Conservation (phyloP, 1,140 invertebrate species). For the Grapholita molesta region DNA sequence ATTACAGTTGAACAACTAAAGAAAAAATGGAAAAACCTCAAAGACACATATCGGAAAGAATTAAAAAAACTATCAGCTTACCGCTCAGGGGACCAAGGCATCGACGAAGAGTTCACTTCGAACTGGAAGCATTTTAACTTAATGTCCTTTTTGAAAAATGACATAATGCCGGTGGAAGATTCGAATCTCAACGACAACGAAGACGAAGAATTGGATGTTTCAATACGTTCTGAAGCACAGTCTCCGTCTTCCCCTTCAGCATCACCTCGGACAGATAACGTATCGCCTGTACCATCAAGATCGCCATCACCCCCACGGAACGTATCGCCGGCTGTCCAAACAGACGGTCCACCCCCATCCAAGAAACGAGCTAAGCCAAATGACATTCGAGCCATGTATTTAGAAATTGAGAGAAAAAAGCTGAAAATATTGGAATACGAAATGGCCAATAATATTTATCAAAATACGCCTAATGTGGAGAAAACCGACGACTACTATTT, state of each 20-base stretch:
- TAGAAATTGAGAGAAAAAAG: constrained; percentile 5
- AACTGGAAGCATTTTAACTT: background rate
- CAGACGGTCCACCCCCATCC: background rate
- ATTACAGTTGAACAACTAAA: constrained; percentile 18
- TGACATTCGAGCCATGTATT: background rate
- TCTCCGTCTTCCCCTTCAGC: background rate
- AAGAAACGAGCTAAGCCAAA: background rate
- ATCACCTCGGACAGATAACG: background rate
- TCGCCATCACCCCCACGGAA: background rate
- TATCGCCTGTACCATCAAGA: background rate
- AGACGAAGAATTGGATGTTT: background rate
- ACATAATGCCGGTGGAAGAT: background rate
- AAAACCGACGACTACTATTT: background rate
- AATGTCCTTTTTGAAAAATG: background rate
- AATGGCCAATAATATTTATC: background rate
- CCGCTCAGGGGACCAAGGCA: background rate
- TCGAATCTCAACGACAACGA: background rate
- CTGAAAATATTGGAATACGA: background rate
- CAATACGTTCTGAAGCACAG: too few relatives aligned
- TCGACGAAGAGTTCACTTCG: background rate
- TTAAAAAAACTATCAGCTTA: background rate
- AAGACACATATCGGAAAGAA: constrained; percentile 21
- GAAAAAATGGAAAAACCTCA: constrained; percentile 27
- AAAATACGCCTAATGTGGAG: background rate
- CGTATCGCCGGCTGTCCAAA: background rate